Conservation (phyloP, 2,888 invertebrate genomes). For the Callosobruchus maculatus region DNA sequence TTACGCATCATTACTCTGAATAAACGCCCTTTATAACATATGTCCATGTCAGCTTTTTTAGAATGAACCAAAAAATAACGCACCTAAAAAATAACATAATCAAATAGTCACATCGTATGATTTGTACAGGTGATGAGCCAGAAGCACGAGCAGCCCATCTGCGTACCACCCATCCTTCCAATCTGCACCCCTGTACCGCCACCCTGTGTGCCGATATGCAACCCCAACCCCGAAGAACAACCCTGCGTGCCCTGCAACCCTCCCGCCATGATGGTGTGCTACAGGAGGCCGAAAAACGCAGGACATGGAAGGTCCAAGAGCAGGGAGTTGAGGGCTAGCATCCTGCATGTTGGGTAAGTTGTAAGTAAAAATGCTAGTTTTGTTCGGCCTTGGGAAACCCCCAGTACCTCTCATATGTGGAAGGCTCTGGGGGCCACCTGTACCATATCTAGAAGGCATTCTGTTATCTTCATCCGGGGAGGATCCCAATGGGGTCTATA, state of each 20-base stretch:
- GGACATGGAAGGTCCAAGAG: conserved; percentile 49
- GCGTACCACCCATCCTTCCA: conserved; percentile 53
- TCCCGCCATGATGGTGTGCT: conserved; percentile 56
- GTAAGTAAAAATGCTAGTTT: too few species aligned
- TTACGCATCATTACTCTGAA: too few species aligned
- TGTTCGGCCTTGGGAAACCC: too few species aligned
- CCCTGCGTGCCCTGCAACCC: conserved; percentile 58
- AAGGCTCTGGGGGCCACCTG: too few species aligned
- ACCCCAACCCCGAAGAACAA: conserved; percentile 53
- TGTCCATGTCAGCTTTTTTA: too few species aligned
- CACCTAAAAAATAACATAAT: too few species aligned
- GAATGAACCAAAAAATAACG: too few species aligned
- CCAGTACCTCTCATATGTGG: too few species aligned
- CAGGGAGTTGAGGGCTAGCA: conserved; percentile 54
- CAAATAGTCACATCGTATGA: not conserved
- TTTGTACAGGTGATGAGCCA: not conserved
- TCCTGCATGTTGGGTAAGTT: conserved; percentile 51
- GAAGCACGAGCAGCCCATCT: conserved; percentile 42
- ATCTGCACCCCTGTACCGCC: conserved; percentile 48
- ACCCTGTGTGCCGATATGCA: conserved; percentile 52
- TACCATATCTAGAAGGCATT: too few species aligned
- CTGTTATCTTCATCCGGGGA: too few species aligned
- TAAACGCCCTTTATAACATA: too few species aligned
- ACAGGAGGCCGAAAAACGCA: conserved; percentile 42
- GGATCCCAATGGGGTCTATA: too few species aligned